phyloP scores from a whole-genome alignment of 2,797 vertebrate species.

The Ceyx erithaca region DNA sequence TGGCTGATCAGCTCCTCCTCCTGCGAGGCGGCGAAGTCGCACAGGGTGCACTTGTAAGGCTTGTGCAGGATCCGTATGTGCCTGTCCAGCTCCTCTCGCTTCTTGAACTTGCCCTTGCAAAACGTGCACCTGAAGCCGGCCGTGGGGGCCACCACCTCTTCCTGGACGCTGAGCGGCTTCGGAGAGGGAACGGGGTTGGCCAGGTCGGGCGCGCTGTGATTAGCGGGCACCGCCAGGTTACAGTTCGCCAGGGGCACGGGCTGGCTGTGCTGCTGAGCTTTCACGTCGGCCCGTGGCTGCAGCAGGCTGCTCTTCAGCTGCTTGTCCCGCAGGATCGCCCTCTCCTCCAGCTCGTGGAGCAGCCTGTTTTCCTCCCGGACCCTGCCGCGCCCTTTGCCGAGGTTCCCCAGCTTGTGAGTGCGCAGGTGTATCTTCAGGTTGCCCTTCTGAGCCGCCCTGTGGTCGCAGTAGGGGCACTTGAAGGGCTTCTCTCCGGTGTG shows the following conservation, averaged over 20 bases:
- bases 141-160: conserved; percentile 87
- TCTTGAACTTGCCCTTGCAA: conserved; percentile 99
- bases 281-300: conserved; percentile 82
- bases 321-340: conserved; percentile 95
- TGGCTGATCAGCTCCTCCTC: conserved; percentile 98
- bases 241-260: conserved; percentile 87
- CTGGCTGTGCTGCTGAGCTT: conserved; percentile 83
- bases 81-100: conserved; percentile 94
- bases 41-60: conserved; percentile 98
- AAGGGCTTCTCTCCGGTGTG: conserved; percentile 99
- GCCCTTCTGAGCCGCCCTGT: conserved; percentile 97
- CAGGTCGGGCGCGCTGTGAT: conserved; percentile 85
- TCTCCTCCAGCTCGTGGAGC: conserved; percentile 95
- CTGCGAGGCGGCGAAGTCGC: conserved; percentile 95
- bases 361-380: conserved; percentile 96
- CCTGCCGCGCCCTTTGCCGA: conserved; percentile 96
- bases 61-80: conserved; percentile 98
- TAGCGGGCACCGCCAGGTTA: conserved; percentile 85
- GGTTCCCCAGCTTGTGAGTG: conserved; percentile 97
- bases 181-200: conserved; percentile 90
- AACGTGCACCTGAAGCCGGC: conserved; percentile 96
- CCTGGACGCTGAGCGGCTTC: conserved; percentile 86
- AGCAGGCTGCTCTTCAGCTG: conserved; percentile 93
- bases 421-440: conserved; percentile 98
- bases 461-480: conserved; percentile 99